phyloP scores from a whole-genome alignment of 2,797 vertebrate genomes.

The Chaenodraco wilsoni region DNA sequence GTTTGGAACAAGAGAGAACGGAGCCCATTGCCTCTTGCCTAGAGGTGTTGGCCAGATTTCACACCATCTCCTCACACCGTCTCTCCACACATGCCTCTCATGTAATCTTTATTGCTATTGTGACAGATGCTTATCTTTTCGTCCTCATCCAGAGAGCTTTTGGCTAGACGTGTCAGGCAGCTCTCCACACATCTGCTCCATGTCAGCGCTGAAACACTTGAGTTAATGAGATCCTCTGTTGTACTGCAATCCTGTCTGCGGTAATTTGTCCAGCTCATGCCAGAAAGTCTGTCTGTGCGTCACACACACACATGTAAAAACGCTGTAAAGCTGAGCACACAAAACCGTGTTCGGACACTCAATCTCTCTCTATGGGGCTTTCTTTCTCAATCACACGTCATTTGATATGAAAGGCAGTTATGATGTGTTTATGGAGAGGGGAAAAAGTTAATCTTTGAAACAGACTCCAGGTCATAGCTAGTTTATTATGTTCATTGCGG shows the following conservation, averaged over 20 bases:
- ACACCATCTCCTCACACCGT: constrained; percentile 12
- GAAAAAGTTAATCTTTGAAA: constrained; percentile 22
- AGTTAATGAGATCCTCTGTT: constrained; percentile 43
- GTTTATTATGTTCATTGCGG: constrained; percentile 33
- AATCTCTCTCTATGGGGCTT: neutral
- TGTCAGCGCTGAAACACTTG: constrained; percentile 40
- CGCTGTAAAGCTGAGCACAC: constrained; percentile 3
- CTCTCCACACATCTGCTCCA: constrained; percentile 61
- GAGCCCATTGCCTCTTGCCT: constrained; percentile 13
- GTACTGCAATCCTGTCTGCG: constrained; percentile 19
- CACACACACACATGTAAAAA: constrained; percentile 18
- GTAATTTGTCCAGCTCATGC: neutral
- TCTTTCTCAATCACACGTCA: neutral
- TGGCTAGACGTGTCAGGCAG: constrained; percentile 29
- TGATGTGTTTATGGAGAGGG: constrained; percentile 59
- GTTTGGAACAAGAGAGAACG: neutral
- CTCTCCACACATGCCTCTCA: constrained; percentile 8
- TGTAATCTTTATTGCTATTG: constrained; percentile 32
- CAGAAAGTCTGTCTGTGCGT: constrained; percentile 30
- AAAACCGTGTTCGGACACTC: neutral
- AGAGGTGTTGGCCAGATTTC: constrained; percentile 15
- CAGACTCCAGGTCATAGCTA: constrained; percentile 18
- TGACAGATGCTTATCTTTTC: constrained; percentile 40
- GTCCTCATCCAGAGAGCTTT: constrained; percentile 32
- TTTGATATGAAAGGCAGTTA: constrained; percentile 31